These are phyloP conservation scores for Agriopis marginaria DNA, from an alignment of 2,888 invertebrate genomes.

Conservation along the genomic window DNA sequence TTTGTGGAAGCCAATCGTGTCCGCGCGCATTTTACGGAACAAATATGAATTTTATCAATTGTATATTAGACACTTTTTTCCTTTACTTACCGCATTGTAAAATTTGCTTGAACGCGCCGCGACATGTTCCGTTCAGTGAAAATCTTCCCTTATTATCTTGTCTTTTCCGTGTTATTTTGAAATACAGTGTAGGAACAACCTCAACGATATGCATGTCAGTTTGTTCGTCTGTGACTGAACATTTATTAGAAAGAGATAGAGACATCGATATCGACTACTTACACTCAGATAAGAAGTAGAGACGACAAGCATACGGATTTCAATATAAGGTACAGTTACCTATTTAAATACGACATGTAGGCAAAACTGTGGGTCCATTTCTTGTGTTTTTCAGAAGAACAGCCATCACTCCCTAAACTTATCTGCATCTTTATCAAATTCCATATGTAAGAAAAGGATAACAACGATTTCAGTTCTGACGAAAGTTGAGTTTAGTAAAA, in stretches of 20 bases:
- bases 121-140: too few relatives aligned
- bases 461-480: not conserved
- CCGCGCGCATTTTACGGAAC: too few relatives aligned
- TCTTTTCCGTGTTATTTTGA: not conserved
- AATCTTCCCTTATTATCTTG: too few relatives aligned
- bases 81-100: too few relatives aligned
- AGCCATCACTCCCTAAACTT: not conserved
- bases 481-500: not conserved
- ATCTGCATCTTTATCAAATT: not conserved
- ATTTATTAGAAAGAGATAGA: constrained; percentile 58
- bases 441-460: not conserved
- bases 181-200: not conserved
- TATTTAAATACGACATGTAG: constrained; percentile 24
- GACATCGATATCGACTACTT: constrained; percentile 46
- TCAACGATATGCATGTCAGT: constrained; percentile 59
- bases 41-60: too few relatives aligned
- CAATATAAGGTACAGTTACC: constrained; percentile 17
- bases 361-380: constrained; percentile 18
- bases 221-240: constrained; percentile 57
- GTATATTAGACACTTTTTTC: too few relatives aligned
- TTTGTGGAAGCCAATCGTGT: too few relatives aligned
- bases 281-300: constrained; percentile 46
- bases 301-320: constrained; percentile 46
- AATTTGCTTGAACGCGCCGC: too few relatives aligned
- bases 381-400: not conserved